Evolutionary conservation across 2,113 vertebrate species (phyloP), one percentile per base, ranked within the genome.

Genomic region (Sylvia atricapilla): DNA sequence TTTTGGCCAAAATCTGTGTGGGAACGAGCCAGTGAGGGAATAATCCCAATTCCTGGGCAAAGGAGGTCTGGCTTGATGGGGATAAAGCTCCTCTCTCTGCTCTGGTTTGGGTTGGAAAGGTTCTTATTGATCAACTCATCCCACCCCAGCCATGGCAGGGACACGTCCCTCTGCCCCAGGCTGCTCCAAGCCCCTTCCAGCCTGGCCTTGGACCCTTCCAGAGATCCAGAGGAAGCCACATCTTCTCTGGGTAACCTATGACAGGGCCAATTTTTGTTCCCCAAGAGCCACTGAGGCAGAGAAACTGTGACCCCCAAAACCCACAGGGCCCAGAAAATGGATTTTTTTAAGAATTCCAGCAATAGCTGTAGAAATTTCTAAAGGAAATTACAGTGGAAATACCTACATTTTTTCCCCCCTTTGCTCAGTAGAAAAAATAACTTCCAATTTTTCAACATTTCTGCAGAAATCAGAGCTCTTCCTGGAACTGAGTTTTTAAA

Each of bases 291-390:
- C 72, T 74, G 44, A n/a, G 41, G 44, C 69, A 84, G 24, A 76
- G 46, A 76, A 87, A 19, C 22, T n/a, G 53, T 47, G 70, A 76
- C 13, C 6, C 6, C 5, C 22, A 17, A 20, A 72, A 73, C 14
- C 5, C 17, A 21, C 35, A 59, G 13, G 1, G 17, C 31, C 23
- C 0, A 0, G 33, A 60, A 69, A 74, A 43, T 10, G 4, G n/a
- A n/a, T 0, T 28, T 53, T 83, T 50, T 73, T 13, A 86, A 58
- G 56, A 28, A 63, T 25, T 22, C 37, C 49, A 68, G 33, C 53
- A 70, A 72, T 9, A 15, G 15, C 37, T 39, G 28, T 37, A 60
- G 70, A 60, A 72, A 77, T 69, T 92, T 83, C 46, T 63, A 11
- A 84, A 19, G 69, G 46, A 93, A 91, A 84, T 63, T 3, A 16